A percentile compares a stretch with the other conserved stretches of the same genome.
Evolutionary conservation across 1,140 invertebrate species (phyloP).

Genomic region (Drosophila suzukii): DNA sequence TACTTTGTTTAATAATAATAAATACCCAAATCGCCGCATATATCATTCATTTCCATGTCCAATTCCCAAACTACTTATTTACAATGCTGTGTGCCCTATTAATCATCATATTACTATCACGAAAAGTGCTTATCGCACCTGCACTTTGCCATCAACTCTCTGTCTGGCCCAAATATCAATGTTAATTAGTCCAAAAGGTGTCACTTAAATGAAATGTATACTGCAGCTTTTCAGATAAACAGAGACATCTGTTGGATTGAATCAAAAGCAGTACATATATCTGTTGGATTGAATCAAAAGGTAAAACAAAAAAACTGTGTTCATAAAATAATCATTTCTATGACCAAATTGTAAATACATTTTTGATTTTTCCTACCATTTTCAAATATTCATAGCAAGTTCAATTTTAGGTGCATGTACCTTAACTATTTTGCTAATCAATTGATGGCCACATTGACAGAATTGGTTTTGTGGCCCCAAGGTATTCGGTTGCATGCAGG

Average conservation of each 20-base stretch:
- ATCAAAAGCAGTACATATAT: too few species aligned
- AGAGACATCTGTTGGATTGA: neutral
- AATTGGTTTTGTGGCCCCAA: slow-evolving; percentile 19
- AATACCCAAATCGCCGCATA: neutral
- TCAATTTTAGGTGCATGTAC: neutral
- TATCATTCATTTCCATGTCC: neutral
- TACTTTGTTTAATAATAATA: neutral
- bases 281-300: too few species aligned
- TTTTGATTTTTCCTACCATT: too few species aligned
- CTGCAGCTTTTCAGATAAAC: neutral
- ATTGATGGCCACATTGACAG: slow-evolving; percentile 17
- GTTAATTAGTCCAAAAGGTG: neutral
- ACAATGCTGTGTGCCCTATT: slow-evolving; percentile 1
- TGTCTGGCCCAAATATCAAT: slow-evolving; percentile 1
- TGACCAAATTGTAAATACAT: too few species aligned
- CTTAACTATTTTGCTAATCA: neutral
- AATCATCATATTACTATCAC: slow-evolving; percentile 9
- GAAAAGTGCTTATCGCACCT: neutral
- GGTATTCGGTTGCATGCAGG: neutral
- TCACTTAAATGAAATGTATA: neutral
- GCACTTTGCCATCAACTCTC: neutral
- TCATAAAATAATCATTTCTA: too few species aligned
- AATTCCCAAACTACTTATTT: slow-evolving; percentile 4
- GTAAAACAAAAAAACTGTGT: too few species aligned
- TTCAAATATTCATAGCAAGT: neutral